These are phyloP conservation scores for Garra rufa DNA, from an alignment of 2,113 vertebrate genomes.

Conservation along the genomic window DNA sequence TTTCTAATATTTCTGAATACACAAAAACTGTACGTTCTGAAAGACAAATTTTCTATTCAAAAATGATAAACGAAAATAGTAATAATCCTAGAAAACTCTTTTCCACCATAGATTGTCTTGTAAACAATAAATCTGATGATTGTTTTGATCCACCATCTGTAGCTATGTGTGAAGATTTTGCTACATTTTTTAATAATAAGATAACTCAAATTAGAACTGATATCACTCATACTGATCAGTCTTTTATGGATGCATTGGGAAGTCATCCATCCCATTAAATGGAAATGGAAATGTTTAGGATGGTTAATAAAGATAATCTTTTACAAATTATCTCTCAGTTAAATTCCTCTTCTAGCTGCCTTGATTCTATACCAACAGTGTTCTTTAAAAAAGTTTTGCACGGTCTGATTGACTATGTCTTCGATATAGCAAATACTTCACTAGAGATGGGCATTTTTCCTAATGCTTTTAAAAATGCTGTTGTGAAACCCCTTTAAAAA, in stretches of 20 bases:
- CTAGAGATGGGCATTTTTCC: too few relatives aligned
- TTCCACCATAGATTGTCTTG: not conserved
- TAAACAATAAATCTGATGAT: not conserved
- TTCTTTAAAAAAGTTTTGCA: too few relatives aligned
- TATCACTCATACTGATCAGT: not conserved
- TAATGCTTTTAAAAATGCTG: too few relatives aligned
- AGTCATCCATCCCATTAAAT: not conserved
- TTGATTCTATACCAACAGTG: not conserved
- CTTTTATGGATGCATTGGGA: not conserved
- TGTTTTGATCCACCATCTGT: not conserved
- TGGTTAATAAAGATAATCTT: not conserved
- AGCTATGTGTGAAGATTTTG: not conserved
- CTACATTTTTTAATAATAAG: not conserved
- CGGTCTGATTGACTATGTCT: too few relatives aligned
- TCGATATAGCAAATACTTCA: too few relatives aligned
- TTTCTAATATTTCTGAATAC: not conserved
- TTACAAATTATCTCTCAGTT: not conserved
- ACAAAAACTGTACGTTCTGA: not conserved
- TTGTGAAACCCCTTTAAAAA: too few relatives aligned
- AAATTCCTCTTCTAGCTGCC: not conserved
- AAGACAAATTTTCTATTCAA: not conserved
- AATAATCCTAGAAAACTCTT: not conserved
- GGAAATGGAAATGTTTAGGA: not conserved
- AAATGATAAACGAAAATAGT: not conserved
- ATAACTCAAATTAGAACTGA: not conserved